These are phyloP conservation scores for Falco biarmicus DNA, from an alignment of 2,797 vertebrate species.

Conservation along the genomic window DNA sequence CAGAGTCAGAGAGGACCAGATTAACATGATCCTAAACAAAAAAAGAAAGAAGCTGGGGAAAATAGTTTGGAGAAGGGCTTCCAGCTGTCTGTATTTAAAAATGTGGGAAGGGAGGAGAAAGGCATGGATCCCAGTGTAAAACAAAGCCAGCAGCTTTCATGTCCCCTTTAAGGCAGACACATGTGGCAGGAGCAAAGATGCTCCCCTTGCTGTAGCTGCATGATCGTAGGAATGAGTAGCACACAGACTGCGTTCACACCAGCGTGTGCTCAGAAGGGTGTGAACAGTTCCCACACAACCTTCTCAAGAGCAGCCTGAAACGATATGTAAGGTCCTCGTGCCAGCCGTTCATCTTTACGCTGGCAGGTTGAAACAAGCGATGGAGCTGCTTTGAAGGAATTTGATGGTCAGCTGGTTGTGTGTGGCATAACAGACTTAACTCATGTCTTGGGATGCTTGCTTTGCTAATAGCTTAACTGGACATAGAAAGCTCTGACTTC, in stretches of 20 bases:
- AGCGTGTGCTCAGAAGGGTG: neutral
- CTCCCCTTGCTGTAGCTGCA: neutral
- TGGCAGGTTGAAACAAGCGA: neutral
- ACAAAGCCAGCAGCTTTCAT: neutral
- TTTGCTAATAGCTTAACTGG: neutral
- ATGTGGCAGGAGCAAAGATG: neutral
- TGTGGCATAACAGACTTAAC: neutral
- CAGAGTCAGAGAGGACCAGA: neutral
- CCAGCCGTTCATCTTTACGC: neutral
- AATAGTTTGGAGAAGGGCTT: neutral
- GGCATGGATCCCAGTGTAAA: neutral
- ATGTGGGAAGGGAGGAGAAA: neutral
- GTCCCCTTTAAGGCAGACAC: neutral
- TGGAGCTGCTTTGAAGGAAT: neutral
- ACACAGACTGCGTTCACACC: neutral
- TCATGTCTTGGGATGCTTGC: accelerated
- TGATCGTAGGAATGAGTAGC: neutral
- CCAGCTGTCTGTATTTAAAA: neutral
- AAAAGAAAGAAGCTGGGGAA: neutral
- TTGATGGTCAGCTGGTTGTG: neutral
- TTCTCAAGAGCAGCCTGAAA: neutral
- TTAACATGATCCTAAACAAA: neutral
- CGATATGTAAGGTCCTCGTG: neutral
- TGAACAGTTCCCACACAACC: neutral
- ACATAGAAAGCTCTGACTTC: neutral